A percentile compares a stretch with the other conserved stretches of the same genome.
phyloP scores from a whole-genome alignment of 2,797 vertebrate species.

The Smutsia gigantea region DNA sequence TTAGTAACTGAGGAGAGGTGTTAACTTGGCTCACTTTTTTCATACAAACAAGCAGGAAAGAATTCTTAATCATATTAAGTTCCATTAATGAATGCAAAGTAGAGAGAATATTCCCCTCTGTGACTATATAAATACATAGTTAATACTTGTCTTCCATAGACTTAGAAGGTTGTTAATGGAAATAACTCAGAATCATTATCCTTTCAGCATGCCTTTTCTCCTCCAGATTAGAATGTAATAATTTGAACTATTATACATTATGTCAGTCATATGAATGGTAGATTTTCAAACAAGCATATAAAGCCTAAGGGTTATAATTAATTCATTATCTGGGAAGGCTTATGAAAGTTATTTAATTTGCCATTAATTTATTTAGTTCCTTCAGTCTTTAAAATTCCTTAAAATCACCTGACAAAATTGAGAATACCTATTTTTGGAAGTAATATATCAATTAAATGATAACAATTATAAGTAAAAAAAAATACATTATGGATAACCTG shows the following conservation, averaged over 20 bases:
- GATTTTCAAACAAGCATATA: conserved; percentile 35
- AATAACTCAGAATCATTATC: background rate
- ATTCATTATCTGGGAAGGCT: background rate
- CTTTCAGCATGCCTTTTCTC: background rate
- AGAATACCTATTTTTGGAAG: background rate
- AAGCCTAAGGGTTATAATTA: background rate
- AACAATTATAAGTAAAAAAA: background rate
- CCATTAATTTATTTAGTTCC: background rate
- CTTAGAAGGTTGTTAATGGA: background rate
- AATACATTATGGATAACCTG: background rate
- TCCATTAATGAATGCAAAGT: background rate
- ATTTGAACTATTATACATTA: background rate
- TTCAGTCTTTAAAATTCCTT: background rate
- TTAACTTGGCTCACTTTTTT: background rate
- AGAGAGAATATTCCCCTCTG: background rate
- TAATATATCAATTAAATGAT: background rate
- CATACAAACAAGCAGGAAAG: background rate
- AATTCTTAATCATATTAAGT: conserved; percentile 1
- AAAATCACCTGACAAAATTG: background rate
- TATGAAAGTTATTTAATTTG: conserved; percentile 7
- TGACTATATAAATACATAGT: background rate
- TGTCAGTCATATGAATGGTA: background rate
- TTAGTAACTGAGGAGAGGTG: background rate
- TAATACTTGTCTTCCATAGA: background rate
- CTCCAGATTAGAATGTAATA: conserved; percentile 14